These are phyloP conservation scores for Ciconia stormi DNA, from an alignment of 2,113 vertebrate genomes.

Conservation along the genomic window DNA sequence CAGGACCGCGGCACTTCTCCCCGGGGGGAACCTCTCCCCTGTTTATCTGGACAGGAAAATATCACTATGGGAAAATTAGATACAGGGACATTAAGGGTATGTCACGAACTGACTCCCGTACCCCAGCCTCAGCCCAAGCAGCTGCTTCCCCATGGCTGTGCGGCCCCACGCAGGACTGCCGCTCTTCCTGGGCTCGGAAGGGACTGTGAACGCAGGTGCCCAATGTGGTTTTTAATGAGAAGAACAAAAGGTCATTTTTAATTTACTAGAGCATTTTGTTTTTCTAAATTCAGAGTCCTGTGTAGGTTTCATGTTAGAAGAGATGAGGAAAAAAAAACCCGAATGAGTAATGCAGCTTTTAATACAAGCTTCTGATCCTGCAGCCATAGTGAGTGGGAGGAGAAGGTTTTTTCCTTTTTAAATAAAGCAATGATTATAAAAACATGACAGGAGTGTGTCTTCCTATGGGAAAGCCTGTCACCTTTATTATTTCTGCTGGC, in stretches of 20 bases:
- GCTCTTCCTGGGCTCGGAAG: neutral
- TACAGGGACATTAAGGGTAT: neutral
- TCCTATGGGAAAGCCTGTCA: slow-evolving; percentile 1
- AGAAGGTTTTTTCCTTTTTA: slow-evolving; percentile 14
- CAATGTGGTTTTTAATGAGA: neutral
- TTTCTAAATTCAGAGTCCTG: neutral
- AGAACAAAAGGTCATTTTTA: neutral
- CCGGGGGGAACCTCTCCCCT: neutral
- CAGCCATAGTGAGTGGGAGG: neutral
- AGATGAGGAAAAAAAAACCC: neutral
- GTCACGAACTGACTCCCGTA: neutral
- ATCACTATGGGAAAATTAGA: neutral
- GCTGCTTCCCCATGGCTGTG: neutral
- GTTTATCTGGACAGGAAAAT: neutral
- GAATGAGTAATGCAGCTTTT: neutral
- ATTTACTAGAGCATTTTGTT: neutral
- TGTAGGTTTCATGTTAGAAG: neutral
- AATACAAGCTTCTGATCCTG: neutral
- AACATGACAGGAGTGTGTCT: neutral
- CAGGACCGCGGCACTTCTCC: neutral
- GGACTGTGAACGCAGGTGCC: neutral
- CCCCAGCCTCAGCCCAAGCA: neutral
- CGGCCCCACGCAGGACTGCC: neutral
- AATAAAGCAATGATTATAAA: slow-evolving; percentile 52
- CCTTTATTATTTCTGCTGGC: slow-evolving; percentile 51